Conservation (phyloP, 2,888 invertebrate genomes). For the Ferrisia virgata region DNA sequence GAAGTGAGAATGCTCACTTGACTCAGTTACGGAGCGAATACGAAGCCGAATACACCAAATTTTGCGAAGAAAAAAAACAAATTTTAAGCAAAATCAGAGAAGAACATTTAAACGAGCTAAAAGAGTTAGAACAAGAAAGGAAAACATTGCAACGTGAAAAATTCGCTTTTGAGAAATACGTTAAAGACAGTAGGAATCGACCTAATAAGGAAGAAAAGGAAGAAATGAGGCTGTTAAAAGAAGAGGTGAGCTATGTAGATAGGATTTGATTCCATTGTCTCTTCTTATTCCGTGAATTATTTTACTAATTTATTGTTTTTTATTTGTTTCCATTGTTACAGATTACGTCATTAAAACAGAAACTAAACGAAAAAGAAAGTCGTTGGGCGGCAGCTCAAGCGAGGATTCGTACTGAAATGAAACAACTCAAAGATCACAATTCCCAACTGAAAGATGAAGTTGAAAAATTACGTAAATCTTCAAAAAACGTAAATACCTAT, state of each 20-base stretch:
- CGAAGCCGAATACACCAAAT: conserved; percentile 58
- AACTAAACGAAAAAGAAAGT: conserved; percentile 69
- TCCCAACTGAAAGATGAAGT: conserved; percentile 63
- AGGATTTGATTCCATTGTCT: neutral
- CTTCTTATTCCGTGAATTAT: neutral
- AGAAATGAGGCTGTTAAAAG: conserved; percentile 64
- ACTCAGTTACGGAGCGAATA: conserved; percentile 54
- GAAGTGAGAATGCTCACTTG: conserved; percentile 58
- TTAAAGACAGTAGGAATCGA: conserved; percentile 66
- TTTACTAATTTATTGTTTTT: neutral
- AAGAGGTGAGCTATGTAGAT: conserved; percentile 50
- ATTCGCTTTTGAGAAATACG: conserved; percentile 63
- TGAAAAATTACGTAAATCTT: conserved; percentile 66
- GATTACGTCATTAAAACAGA: conserved; percentile 64
- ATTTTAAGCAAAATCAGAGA: conserved; percentile 58
- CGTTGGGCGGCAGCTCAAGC: conserved; percentile 70
- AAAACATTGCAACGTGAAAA: conserved; percentile 67
- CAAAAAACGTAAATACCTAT: conserved; percentile 52
- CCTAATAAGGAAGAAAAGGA: conserved; percentile 67
- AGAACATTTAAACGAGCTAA: conserved; percentile 64
- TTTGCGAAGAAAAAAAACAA: conserved; percentile 59
- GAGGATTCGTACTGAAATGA: conserved; percentile 69
- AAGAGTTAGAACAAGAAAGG: conserved; percentile 67
- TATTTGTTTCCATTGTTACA: too few relatives aligned
- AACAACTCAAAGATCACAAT: conserved; percentile 69